Evolutionary conservation across 2,888 invertebrate genomes (phyloP).

Genomic region (Lasioglossum zephyrum): DNA sequence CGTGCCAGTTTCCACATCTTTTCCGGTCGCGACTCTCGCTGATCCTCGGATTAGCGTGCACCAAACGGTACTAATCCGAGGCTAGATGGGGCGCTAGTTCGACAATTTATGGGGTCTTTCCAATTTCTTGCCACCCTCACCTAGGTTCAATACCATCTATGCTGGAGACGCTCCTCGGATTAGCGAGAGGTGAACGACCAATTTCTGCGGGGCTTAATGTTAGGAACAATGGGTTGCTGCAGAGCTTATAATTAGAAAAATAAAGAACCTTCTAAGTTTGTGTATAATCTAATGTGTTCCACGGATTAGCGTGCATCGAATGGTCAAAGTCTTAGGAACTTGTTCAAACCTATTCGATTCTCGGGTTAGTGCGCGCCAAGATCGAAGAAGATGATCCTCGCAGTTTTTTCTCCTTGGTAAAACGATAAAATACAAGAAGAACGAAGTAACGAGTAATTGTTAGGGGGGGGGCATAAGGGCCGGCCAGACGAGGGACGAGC

Average conservation of each 20-base stretch:
- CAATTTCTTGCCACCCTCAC: neutral
- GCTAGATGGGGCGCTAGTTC: neutral
- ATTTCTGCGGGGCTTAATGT: neutral
- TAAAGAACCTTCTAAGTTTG: neutral
- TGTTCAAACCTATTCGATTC: neutral
- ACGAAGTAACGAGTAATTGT: neutral
- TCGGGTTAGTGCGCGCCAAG: neutral
- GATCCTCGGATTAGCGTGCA: neutral
- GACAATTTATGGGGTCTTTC: neutral
- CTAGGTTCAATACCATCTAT: neutral
- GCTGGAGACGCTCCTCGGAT: neutral
- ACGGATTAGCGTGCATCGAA: neutral
- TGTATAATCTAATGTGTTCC: neutral
- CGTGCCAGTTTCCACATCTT: constrained; percentile 11
- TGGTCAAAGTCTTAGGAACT: neutral
- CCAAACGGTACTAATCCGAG: neutral
- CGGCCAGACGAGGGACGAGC: neutral
- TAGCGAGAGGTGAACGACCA: neutral
- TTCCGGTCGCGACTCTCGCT: constrained; percentile 48
- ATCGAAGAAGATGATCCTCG: neutral
- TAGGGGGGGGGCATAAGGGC: neutral
- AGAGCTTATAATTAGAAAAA: neutral
- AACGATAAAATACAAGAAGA: neutral
- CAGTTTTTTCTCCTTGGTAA: too few species aligned
- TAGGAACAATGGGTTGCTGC: neutral